A percentile compares a stretch with the other conserved stretches of the same genome.
Conservation (phyloP, 2,113 vertebrate species). For the Girardinichthys multiradiatus region DNA sequence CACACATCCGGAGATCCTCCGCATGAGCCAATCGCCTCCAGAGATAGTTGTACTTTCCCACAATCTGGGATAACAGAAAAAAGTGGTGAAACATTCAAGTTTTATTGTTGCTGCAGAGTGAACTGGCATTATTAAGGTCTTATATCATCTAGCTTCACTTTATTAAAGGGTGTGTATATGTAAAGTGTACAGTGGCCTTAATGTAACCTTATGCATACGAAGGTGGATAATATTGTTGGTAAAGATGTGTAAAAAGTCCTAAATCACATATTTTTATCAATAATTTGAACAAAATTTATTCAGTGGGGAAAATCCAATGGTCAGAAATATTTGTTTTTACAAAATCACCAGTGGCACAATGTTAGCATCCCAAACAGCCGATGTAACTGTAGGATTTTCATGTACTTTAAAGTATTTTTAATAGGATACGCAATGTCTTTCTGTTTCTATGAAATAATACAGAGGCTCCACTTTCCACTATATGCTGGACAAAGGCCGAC, state of each 20-base stretch:
- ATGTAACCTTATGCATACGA: not conserved
- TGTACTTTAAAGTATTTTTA: too few relatives aligned
- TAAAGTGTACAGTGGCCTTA: not conserved
- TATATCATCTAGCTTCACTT: not conserved
- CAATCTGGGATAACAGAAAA: constrained; percentile 24
- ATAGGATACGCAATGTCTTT: too few relatives aligned
- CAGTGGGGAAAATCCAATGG: too few relatives aligned
- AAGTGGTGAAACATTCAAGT: not conserved
- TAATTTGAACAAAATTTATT: too few relatives aligned
- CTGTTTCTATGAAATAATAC: too few relatives aligned
- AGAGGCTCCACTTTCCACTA: too few relatives aligned
- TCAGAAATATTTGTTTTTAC: too few relatives aligned
- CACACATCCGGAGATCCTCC: constrained; percentile 28
- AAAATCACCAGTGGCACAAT: too few relatives aligned
- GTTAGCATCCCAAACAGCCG: too few relatives aligned
- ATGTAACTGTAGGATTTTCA: too few relatives aligned
- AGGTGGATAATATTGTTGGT: not conserved
- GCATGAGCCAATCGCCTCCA: constrained; percentile 10
- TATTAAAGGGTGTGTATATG: not conserved
- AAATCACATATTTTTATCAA: not conserved
- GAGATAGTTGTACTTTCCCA: constrained; percentile 50
- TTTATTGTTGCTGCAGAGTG: not conserved
- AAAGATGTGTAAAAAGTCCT: not conserved
- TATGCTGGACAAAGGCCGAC: too few relatives aligned
- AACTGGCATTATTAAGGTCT: not conserved